These are phyloP conservation scores for Odontamblyopus lacepedii DNA, from an alignment of 2,797 vertebrate species.

Conservation along the genomic window DNA sequence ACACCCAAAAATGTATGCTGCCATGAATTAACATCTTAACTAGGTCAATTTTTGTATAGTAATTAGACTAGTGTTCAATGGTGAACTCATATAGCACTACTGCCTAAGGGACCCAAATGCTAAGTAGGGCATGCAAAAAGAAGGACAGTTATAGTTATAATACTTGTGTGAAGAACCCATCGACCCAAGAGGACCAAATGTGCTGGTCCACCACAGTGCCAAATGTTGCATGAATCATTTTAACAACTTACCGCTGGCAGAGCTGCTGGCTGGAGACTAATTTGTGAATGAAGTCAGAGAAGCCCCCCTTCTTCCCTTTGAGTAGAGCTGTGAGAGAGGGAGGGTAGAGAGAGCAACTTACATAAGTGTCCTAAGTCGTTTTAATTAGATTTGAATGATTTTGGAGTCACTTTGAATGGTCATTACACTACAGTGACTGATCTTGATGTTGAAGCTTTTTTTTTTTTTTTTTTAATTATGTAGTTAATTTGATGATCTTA, in stretches of 20 bases:
- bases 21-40: too few species aligned
- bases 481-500: not conserved
- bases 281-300: conserved; percentile 73
- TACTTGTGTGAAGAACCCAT: not conserved
- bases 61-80: too few species aligned
- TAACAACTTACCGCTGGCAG: conserved; percentile 68
- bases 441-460: not conserved
- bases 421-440: not conserved
- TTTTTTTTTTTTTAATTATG: not conserved
- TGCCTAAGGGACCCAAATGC: not conserved
- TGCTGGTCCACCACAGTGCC: not conserved
- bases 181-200: not conserved
- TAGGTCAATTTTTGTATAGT: too few species aligned
- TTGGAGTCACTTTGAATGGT: not conserved
- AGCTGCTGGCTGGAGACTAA: conserved; percentile 63
- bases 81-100: not conserved
- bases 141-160: not conserved
- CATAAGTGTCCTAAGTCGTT: conserved; percentile 38
- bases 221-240: not conserved
- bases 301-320: conserved; percentile 74
- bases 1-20: not conserved
- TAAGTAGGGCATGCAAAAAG: not conserved
- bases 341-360: conserved; percentile 20
- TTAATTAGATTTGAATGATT: conserved; percentile 14
- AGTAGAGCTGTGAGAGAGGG: conserved; percentile 68